Base-by-base conservation (phyloP, 2,113 vertebrate genomes). In the Phainopepla nitens region DNA sequence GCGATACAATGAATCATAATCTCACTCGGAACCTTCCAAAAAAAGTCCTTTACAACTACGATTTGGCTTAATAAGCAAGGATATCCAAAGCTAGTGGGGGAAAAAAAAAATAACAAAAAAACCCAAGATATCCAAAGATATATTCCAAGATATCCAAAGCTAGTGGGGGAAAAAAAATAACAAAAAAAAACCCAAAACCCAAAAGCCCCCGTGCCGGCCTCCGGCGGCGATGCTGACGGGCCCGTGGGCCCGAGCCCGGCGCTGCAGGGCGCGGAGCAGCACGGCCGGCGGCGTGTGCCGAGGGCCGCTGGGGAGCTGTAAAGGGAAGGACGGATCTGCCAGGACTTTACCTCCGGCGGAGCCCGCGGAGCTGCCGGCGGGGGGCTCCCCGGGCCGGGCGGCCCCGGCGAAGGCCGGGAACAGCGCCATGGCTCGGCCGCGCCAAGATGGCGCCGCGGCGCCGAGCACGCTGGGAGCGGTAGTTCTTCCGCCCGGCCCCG, bases 351-450 rank as follows among this genome's bases (percentile, higher is more conserved):
- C 97, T 95, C 85, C 95, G 24, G 79, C 47, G 57, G 85, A 87
- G 69, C 75, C 71, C 72, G 86, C 86, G 53, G 51, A 66, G 53
- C 36, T 77, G 66, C 90, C 66, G 15, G 82, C 1, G 23, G 82
- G 16, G 58, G 65, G 42, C 85, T 89, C 87, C 19, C 80, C 82
- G 28, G 68, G 41, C 82, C 75, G 80, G 16, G 75, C 70, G 29
- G 88, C 80, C 13, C 41, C 78, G 11, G 95, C 96, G 44, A 98
- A 98, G 11, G 97, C 97, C 41, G 97, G 97, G 82, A 98, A 98
- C 14, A 98, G 76, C 4, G 97, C 97, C 97, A 97, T 97, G 15
- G 8, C 57, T 11, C 18, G 10, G 28, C 77, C 27, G 19, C 58
- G 39, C 39, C 69, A 94, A 96, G 87, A 96, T 94, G 93, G 90